These are phyloP conservation scores for Lepilemur ruficaudatus DNA, from an alignment of 2,797 vertebrate genomes.

Conservation along the genomic window DNA sequence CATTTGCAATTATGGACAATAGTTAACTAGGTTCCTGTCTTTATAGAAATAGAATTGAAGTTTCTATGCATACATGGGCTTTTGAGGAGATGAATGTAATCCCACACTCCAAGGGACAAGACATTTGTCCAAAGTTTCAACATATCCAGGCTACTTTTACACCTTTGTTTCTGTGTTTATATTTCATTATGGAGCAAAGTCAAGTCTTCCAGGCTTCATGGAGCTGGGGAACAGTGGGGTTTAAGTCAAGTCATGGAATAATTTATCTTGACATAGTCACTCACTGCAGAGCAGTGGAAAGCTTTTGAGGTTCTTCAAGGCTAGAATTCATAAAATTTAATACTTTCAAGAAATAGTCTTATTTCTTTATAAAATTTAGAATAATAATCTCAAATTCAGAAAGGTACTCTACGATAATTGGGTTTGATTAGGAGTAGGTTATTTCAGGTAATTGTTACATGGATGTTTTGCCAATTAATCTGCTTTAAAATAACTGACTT, in stretches of 20 bases:
- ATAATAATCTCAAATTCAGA: slow-evolving; percentile 42
- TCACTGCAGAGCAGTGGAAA: not conserved
- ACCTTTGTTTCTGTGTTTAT: not conserved
- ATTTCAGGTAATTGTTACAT: not conserved
- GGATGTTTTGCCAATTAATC: not conserved
- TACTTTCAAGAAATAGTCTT: not conserved
- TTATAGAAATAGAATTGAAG: slow-evolving; percentile 13
- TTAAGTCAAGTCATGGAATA: not conserved
- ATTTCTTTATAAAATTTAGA: slow-evolving; percentile 40
- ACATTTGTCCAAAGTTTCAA: not conserved
- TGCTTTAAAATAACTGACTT: slow-evolving; percentile 41
- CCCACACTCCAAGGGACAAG: slow-evolving; percentile 8
- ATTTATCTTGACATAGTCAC: not conserved
- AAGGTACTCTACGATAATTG: not conserved
- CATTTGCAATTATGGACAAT: slow-evolving; percentile 19
- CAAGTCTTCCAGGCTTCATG: not conserved
- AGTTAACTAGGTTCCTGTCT: not conserved
- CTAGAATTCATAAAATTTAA: slow-evolving; percentile 30
- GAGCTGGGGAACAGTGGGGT: not conserved
- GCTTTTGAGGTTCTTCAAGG: not conserved
- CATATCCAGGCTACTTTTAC: not conserved
- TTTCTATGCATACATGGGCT: slow-evolving; percentile 13
- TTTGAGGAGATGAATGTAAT: slow-evolving; percentile 6
- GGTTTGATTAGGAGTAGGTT: not conserved
- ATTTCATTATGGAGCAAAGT: not conserved